These are phyloP conservation scores for Leucopsar rothschildi DNA, from an alignment of 2,113 vertebrate species.

Conservation along the genomic window DNA sequence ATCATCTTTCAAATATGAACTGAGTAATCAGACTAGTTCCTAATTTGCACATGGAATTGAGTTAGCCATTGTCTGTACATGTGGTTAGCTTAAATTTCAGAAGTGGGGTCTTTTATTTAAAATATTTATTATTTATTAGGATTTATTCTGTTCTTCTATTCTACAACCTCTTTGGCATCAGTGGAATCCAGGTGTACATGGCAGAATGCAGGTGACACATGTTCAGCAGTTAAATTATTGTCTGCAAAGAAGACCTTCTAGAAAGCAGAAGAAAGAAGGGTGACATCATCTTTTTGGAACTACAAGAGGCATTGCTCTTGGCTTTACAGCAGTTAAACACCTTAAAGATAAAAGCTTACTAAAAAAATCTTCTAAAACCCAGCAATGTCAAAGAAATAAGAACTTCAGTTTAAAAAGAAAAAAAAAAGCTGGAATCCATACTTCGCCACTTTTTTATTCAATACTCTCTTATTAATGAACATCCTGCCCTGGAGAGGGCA, in stretches of 20 bases:
- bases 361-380: not conserved
- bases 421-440: not conserved
- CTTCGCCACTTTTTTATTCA: not conserved
- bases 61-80: not conserved
- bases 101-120: not conserved
- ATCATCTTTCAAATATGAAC: not conserved
- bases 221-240: not conserved
- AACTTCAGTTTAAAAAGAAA: not conserved
- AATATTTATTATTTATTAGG: not conserved
- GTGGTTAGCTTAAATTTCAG: not conserved
- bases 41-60: not conserved
- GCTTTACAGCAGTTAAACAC: not conserved
- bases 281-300: not conserved
- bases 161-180: not conserved
- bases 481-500: constrained; percentile 61
- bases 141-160: not conserved
- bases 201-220: not conserved
- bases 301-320: not conserved
- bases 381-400: not conserved
- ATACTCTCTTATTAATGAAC: not conserved
- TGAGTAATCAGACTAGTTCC: not conserved
- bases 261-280: not conserved
- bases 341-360: not conserved
- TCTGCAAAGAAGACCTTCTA: not conserved
- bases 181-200: fast-evolving